These are phyloP conservation scores for Odocoileus hemionus DNA, from an alignment of 2,113 vertebrate species.

Conservation along the genomic window DNA sequence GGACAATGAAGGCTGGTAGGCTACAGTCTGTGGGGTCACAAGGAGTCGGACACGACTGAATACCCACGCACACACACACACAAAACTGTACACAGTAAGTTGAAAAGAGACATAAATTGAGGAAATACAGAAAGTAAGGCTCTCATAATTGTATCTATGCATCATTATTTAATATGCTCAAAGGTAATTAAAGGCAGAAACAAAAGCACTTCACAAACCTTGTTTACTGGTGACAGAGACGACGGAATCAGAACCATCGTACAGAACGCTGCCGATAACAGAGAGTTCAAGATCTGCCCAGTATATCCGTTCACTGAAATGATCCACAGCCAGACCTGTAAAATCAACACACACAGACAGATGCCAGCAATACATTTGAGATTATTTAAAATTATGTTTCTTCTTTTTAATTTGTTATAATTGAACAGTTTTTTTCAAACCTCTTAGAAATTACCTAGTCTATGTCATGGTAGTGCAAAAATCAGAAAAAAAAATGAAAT, in stretches of 20 bases:
- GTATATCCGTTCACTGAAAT: conserved; percentile 94
- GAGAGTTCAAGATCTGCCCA: conserved; percentile 98
- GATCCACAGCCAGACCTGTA: conserved; percentile 94
- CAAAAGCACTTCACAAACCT: conserved; percentile 79
- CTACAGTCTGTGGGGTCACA: neutral
- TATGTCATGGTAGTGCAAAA: neutral
- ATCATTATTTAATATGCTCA: neutral
- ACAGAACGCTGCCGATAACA: conserved; percentile 91
- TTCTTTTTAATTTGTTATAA: neutral
- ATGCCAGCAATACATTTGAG: neutral
- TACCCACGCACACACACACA: neutral
- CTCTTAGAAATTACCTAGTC: neutral
- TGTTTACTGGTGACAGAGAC: conserved; percentile 90
- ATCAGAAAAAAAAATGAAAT: neutral
- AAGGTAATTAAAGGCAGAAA: neutral
- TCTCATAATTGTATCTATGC: neutral
- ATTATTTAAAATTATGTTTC: neutral
- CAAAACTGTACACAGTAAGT: neutral
- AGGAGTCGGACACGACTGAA: neutral
- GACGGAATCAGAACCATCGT: conserved; percentile 91
- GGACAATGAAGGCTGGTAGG: neutral
- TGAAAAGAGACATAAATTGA: neutral
- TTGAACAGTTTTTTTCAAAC: neutral
- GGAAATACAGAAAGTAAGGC: neutral
- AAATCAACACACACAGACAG: conserved; percentile 44